Evolutionary conservation across 1,140 invertebrate species (phyloP).

Genomic region (Drosophila sproati): DNA sequence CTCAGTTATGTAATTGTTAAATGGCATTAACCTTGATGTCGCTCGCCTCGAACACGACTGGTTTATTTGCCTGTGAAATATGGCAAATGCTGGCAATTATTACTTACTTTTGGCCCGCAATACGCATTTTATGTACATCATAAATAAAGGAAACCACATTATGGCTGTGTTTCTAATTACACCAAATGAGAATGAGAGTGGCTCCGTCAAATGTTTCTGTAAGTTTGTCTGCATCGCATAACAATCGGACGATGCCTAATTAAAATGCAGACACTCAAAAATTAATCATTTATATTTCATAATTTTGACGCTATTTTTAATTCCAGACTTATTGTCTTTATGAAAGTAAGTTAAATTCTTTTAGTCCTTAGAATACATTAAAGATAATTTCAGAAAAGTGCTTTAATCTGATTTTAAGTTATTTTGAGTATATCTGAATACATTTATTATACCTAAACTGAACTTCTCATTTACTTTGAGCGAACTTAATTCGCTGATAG

Average conservation of each 20-base stretch:
- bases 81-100: constrained; percentile 77
- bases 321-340: background rate
- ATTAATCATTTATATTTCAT: background rate
- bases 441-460: no score
- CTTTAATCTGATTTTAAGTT: no score
- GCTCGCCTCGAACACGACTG: constrained; percentile 14
- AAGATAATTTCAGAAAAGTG: no score
- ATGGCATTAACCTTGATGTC: constrained; percentile 67
- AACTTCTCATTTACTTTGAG: background rate
- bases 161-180: constrained; percentile 36
- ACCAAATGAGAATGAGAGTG: constrained; percentile 35
- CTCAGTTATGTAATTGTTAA: constrained; percentile 72
- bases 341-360: no score
- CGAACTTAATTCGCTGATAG: background rate
- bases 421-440: no score
- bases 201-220: constrained; percentile 36
- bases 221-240: background rate
- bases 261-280: constrained; percentile 1
- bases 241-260: background rate
- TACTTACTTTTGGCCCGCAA: constrained; percentile 56
- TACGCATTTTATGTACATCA: constrained; percentile 58
- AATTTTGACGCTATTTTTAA: background rate
- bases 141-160: constrained; percentile 58
- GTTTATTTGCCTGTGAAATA: constrained; percentile 79
- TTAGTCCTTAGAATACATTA: no score